Conservation (phyloP, 2,113 vertebrate species). For the Bos javanicus region DNA sequence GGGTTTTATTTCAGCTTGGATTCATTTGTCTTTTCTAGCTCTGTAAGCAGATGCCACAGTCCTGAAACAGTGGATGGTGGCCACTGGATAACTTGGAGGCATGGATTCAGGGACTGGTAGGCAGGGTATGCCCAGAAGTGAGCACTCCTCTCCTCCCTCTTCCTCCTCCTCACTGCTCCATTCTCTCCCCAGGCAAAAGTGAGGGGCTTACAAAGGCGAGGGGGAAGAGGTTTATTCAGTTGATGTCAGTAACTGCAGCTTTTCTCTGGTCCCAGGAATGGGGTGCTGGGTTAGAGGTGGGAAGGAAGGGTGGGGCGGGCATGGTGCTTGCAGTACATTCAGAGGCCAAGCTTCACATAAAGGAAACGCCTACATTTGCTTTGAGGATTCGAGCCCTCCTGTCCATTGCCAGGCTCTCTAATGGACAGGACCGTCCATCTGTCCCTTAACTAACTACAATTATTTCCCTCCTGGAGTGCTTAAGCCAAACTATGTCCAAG, state of each 20-base stretch:
- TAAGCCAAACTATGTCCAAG: neutral
- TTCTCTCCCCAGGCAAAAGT: neutral
- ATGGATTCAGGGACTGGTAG: neutral
- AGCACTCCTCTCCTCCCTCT: neutral
- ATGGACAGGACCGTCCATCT: neutral
- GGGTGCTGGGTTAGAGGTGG: neutral
- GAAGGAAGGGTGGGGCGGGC: rapidly evolving
- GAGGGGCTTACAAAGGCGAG: neutral
- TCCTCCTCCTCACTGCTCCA: neutral
- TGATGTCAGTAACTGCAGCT: neutral
- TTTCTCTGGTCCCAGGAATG: neutral
- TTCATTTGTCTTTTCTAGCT: neutral
- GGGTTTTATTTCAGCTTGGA: neutral
- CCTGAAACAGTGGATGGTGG: neutral
- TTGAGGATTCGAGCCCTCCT: neutral
- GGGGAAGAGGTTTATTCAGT: neutral
- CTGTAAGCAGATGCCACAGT: neutral
- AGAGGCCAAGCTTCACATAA: neutral
- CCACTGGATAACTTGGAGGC: neutral
- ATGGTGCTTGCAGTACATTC: neutral
- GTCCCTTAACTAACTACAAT: neutral
- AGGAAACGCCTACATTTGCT: neutral
- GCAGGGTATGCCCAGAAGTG: neutral
- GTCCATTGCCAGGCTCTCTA: neutral
- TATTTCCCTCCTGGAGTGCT: neutral